Evolutionary conservation across 2,113 vertebrate genomes (phyloP), one percentile per base, ranked within the genome.

Genomic region (Ictalurus punctatus): DNA sequence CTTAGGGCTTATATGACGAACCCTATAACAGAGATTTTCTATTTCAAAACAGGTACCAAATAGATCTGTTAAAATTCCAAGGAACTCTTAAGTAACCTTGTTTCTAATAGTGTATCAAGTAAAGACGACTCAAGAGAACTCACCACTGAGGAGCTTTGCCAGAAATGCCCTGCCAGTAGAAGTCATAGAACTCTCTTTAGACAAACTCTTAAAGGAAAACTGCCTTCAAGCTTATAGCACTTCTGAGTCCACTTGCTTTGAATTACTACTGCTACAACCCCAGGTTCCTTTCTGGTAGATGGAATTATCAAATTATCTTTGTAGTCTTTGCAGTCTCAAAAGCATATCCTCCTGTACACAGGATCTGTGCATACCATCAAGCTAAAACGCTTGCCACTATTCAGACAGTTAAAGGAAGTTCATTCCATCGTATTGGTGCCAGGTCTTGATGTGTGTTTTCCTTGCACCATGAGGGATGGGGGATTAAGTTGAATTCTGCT

Each of bases 61-160:
- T 23, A 61, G 54, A 82, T 34, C 79, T 34, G 80, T 58, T 81
- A 59, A 82, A 82, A 82, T 21, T 21, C n/a, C n/a, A 81, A 34
- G 27, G 48, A 80, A 80, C 48, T 2, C 27, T 7, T n/a, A 9
- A 82, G 44, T 19, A 59, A 23, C 17, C 17, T 59, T 83, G 56
- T 13, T 59, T 59, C 30, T 37, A 37, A 37, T 61, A 37, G 52
- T 17, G 6, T 56, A 30, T 13, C 76, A 80, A 80, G 40, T 54
- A 79, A n/a, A 54, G 25, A 54, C 16, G 6, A 6, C 40, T 79
- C 40, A 79, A 52, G 27, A 34, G 17, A 58, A 58, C 58, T 58
- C 79, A 34, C 79, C 30, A 12, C 54, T 58, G 54, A 59, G 19
- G 56, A 83, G n/a, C 19, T 56, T 79, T n/a, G 5, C 17, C 30